A percentile compares a stretch with the other conserved stretches of the same genome.
Evolutionary conservation across 1,140 invertebrate genomes (phyloP).

Genomic region (Acromyrmex echinatior): DNA sequence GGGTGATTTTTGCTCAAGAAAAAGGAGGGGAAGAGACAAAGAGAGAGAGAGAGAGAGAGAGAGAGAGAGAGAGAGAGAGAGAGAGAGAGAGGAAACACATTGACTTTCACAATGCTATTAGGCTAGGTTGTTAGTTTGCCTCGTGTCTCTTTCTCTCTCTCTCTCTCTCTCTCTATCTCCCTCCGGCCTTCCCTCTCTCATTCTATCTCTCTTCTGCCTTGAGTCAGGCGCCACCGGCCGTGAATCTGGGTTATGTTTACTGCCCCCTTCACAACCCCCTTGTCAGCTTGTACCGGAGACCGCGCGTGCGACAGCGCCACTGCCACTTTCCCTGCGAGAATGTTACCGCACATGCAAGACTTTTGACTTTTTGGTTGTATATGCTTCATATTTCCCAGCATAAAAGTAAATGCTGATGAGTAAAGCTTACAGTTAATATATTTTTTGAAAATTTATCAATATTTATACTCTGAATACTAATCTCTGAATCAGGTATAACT

Average conservation of each 20-base stretch:
- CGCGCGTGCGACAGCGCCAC: slow-evolving; percentile 26
- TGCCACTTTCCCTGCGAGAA: slow-evolving; percentile 27
- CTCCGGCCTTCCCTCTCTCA: slow-evolving; percentile 15
- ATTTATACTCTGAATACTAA: neutral
- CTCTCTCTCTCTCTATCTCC: neutral
- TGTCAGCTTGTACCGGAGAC: neutral
- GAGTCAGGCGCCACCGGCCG: slow-evolving; percentile 55
- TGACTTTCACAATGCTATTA: slow-evolving; percentile 74
- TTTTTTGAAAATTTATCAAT: slow-evolving; percentile 1
- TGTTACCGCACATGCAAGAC: neutral
- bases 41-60: slow-evolving; percentile 23
- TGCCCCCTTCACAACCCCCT: slow-evolving; percentile 64
- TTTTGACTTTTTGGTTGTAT: neutral
- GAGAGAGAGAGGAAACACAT: slow-evolving; percentile 57
- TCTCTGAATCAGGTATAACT: neutral
- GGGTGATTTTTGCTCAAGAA: slow-evolving; percentile 80
- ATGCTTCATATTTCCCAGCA: neutral
- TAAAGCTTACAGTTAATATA: neutral
- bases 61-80: neutral
- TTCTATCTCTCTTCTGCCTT: slow-evolving; percentile 37
- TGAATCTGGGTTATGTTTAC: slow-evolving; percentile 83
- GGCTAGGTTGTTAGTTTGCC: slow-evolving; percentile 80
- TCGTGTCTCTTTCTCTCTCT: slow-evolving; percentile 30
- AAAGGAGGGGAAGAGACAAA: neutral
- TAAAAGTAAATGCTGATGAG: neutral